Evolutionary conservation across 2,888 invertebrate genomes (phyloP), one percentile per base, ranked within the genome.

Genomic region (Leucophenga montana): DNA sequence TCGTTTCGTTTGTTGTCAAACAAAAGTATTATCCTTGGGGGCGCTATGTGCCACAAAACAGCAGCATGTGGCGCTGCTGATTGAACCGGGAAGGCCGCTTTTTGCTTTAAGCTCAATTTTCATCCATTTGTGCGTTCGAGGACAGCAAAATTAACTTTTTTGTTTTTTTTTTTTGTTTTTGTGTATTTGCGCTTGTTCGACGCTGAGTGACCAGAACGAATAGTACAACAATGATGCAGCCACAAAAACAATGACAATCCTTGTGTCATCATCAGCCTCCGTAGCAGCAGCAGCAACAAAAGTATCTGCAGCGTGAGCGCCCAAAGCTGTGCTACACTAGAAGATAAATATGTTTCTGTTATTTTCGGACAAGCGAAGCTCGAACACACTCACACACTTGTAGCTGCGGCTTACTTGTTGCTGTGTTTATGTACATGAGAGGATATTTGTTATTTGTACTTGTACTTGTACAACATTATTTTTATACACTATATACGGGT

Each of bases 21-120:
- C 46, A 67, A 67, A 67, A 59, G 61, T 68, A 57, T 72, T 66
- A 66, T 71, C 67, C 75, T 71, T 71, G 62, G 62, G 71, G 70
- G 67, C 61, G 53, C 48, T 53, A 20, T 22, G 27, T 68, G 62
- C 54, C 68, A 53, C 50, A 65, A 53, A 50, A 20, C 74, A 72
- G 70, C 74, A 76, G 48, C 61, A 46, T 27, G 68, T 67, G 31
- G 27, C 57, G 50, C 16, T 4, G 61, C 61, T 66, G 66, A 56
- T 74, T 64, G 53, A 69, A 75, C 73, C 73, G n/a, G 50, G n/a
- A 76, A 77, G 65, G 50, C 67, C 65, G 68, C 16, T 50, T 50
- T 50, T 50, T 50, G 50, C 50, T 50, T 50, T 5, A 5, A 39
- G 39, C 39, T 39, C 39, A 8, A 39, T 39, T 39, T 8, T 5